Conservation (phyloP, 2,888 invertebrate genomes). For the Drosophila bunnanda region DNA sequence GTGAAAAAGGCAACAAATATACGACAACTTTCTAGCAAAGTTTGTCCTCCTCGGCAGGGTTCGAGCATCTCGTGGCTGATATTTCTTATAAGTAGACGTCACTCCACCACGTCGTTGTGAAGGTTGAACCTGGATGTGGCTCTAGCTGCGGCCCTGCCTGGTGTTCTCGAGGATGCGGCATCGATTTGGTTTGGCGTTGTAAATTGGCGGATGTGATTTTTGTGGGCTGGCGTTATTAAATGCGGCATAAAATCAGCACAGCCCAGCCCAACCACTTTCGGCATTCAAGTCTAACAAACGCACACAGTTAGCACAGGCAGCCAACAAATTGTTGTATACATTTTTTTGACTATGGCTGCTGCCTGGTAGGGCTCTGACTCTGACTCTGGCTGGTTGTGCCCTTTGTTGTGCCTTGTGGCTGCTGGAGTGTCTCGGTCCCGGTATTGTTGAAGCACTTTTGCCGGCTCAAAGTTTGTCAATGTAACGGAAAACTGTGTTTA, state of each 20-base stretch:
- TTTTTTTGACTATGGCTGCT: conserved; percentile 42
- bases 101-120: conserved; percentile 26
- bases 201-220: conserved; percentile 80
- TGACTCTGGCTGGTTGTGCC: conserved; percentile 35
- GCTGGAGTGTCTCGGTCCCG: conserved; percentile 35
- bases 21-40: conserved; percentile 75
- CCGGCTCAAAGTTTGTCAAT: conserved; percentile 74
- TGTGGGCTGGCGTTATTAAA: conserved; percentile 80
- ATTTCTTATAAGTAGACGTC: conserved; percentile 76
- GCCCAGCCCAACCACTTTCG: conserved; percentile 26
- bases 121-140: conserved; percentile 9
- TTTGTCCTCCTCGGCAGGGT: conserved; percentile 70
- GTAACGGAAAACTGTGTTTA: conserved; percentile 80
- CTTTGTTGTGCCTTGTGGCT: conserved; percentile 55
- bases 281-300: conserved; percentile 75
- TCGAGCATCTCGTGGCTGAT: conserved; percentile 47
- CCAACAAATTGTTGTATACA: conserved; percentile 64
- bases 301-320: conserved; percentile 72
- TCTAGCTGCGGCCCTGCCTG: conserved; percentile 9
- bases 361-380: not conserved
- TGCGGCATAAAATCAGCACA: conserved; percentile 76
- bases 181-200: conserved; percentile 72
- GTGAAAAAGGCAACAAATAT: conserved; percentile 82
- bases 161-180: conserved; percentile 48
- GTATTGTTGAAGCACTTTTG: conserved; percentile 67